Percentiles rank a stretch among this genome's conserved stretches.
phyloP scores from a whole-genome alignment of 2,888 invertebrate species.

The Nematopogon swammerdamellus region DNA sequence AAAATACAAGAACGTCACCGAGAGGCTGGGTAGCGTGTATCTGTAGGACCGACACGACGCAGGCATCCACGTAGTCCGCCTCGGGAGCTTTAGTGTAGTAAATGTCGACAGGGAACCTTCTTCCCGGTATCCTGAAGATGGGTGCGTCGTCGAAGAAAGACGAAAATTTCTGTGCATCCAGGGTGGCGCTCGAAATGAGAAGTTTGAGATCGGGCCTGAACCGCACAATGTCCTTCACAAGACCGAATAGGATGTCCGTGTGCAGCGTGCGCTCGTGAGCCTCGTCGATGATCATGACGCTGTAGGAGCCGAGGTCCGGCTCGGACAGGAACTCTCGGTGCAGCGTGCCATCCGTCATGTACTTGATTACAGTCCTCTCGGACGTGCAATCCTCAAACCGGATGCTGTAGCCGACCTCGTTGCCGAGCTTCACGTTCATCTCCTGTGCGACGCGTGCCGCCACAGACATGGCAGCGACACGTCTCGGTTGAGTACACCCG shows the following conservation, averaged over 20 bases:
- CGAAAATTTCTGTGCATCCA: constrained; percentile 98
- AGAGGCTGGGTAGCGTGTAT: constrained; percentile 96
- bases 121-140: constrained; percentile 95
- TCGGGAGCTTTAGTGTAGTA: constrained; percentile 99
- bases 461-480: constrained; percentile 99
- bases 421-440: constrained; percentile 94
- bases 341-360: constrained; percentile 99
- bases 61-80: constrained; percentile 97
- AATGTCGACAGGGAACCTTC: constrained; percentile 96
- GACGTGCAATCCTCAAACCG: constrained; percentile 99
- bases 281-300: constrained; percentile 99
- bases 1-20: constrained; percentile 94
- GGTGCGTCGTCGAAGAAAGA: constrained; percentile 98
- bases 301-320: constrained; percentile 93
- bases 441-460: constrained; percentile 97
- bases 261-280: constrained; percentile 98
- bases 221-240: constrained; percentile 93
- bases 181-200: constrained; percentile 95
- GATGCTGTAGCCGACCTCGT: constrained; percentile 87
- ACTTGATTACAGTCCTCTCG: constrained; percentile 93
- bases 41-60: constrained; percentile 95
- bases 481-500: constrained; percentile 95
- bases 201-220: constrained; percentile 93
- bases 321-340: constrained; percentile 96
- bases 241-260: constrained; percentile 96